Base-by-base conservation (phyloP, 1,140 invertebrate species). In the Tribolium madens region DNA sequence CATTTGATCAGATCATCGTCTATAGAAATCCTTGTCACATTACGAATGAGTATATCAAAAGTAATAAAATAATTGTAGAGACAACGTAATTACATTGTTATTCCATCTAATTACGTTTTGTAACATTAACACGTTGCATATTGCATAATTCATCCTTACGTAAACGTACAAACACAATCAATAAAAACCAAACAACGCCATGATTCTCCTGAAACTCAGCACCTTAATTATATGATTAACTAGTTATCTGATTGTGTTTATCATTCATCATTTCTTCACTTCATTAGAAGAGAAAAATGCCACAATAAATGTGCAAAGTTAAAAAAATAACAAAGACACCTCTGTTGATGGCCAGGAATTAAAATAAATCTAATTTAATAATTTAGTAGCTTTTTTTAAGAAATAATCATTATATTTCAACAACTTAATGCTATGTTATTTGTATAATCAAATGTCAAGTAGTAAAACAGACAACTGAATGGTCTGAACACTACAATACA, bases 381-480 rank as follows among this genome's bases (percentile, higher is more conserved):
- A 72, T 72, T 72, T 52, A 72, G 50, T 72, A 33, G 70, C 26
- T 52, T 72, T 72, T 52, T 72, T 72, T 46, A 31, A 47, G 48
- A 53, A 50, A 73, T 73, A 73, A 73, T 73, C 72, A 74, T 47
- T 26, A 21, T 74, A 60, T 74, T 74, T 74, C 50, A 74, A 74
- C 72, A 74, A 74, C 52, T 74, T 74, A 74, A 74, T 74, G 50
- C 72, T 74, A 74, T 60, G 50, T 74, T 74, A 74, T 74, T 74
- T 74, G 52, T 74, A 74, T 60, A 74, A 74, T 74, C 72, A 74
- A 74, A 57, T 60, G 72, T 60, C 72, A 74, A 60, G 50, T 60
- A 17, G 36, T 74, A 74, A 74, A 74, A 74, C 76, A 79, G 76
- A 75, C 78, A 75, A 31, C 73, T 77, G 73, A 77, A 72, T 77